Conservation (phyloP, 2,888 invertebrate species). For the Eupithecia exiguata region DNA sequence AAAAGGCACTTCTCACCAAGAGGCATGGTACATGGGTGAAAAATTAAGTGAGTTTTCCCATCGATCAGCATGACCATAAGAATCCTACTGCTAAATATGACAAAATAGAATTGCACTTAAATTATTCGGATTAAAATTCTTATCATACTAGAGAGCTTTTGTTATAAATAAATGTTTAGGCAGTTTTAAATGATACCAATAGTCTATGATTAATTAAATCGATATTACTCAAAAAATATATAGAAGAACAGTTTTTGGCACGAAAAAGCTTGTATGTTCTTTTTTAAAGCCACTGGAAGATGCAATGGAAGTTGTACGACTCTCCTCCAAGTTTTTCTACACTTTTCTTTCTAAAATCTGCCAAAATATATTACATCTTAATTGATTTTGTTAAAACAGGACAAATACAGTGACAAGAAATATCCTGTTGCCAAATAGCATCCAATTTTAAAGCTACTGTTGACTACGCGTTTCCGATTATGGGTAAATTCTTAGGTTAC, state of each 20-base stretch:
- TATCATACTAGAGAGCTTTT: conserved; percentile 71
- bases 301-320: conserved; percentile 7
- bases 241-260: conserved; percentile 54
- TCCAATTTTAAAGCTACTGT: conserved; percentile 70
- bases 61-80: neutral
- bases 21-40: neutral
- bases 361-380: neutral
- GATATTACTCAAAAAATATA: conserved; percentile 44
- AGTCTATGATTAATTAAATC: conserved; percentile 14
- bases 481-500: conserved; percentile 50
- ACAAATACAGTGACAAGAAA: neutral
- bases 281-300: neutral
- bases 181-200: conserved; percentile 35
- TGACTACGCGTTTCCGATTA: conserved; percentile 72
- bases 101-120: neutral
- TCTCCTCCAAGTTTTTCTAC: neutral
- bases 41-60: neutral
- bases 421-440: conserved; percentile 28
- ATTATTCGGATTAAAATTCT: conserved; percentile 32
- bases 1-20: neutral
- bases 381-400: neutral
- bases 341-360: neutral
- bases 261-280: conserved; percentile 46
- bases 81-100: neutral
- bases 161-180: conserved; percentile 45